Base-by-base conservation (phyloP, 2,888 invertebrate genomes). In the Aphelenchoides bicaudatus region DNA sequence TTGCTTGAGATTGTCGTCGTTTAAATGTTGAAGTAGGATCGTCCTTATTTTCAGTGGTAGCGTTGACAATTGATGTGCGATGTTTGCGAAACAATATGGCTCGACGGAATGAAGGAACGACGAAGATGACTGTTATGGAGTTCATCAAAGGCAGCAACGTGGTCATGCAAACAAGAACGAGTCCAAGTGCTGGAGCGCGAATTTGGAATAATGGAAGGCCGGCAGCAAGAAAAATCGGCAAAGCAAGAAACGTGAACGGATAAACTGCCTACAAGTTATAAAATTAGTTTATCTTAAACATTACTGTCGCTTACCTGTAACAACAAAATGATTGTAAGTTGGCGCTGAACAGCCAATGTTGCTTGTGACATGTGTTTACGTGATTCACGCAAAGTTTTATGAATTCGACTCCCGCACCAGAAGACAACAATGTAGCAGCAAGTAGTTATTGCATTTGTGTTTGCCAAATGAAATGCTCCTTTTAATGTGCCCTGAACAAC, bases 151-250 rank as follows among this genome's bases (percentile, higher is more conserved):
- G 43, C 10, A 43, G 43, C 23, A 10, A 8, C 8, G 43, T 43
- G 43, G 25, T 25, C 43, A 43, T 19, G 6, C 8, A 43, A n/a
- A 19, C 16, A 10, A 43, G 23, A 43, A 43, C 25, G 10, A 43
- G n/a, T 8, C 43, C 43, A 19, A 43, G 25, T 8, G 21, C 43
- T 10, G 21, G 6, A 19, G 43, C 10, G 10, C 25, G 16, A 8
- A 43, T 10, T 6, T 25, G 21, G 23, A 43, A 43, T 10, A 43
- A 25, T 25, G 43, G 43, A 6, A 43, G 43, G 10, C 43, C 43
- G 23, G 43, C 43, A 25, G 43, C 43, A 43, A 43, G 43, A n/a
- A 43, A 43, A n/a, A 43, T 49, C 16, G 49, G 49, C n/a, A 21
- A 13, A 10, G 28, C 37, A n/a, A 49, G 38, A 13, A 49, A 16